phyloP scores from a whole-genome alignment of 2,113 vertebrate species.

The Semnornis frantzii region DNA sequence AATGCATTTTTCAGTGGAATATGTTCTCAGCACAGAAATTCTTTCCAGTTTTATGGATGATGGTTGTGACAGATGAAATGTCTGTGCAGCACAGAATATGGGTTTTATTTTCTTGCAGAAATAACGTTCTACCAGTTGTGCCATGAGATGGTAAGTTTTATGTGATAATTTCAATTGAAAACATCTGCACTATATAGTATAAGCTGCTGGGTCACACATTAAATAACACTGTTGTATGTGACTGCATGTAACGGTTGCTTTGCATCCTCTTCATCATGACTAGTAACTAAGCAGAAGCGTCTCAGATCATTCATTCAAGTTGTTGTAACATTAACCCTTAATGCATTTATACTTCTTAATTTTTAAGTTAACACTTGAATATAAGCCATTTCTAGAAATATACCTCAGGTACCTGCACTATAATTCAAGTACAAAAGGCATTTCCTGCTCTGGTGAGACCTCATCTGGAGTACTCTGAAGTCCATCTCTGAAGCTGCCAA shows the following conservation, averaged over 20 bases:
- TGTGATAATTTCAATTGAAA: constrained; percentile 38
- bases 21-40: constrained; percentile 1
- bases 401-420: not conserved
- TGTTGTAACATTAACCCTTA: constrained; percentile 22
- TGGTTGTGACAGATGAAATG: constrained; percentile 32
- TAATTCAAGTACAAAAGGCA: not conserved
- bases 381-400: not conserved
- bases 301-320: not conserved
- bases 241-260: not conserved
- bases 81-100: not conserved
- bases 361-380: not conserved
- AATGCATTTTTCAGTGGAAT: not conserved
- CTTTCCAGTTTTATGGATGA: constrained; percentile 41
- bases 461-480: too few species aligned
- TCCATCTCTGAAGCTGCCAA: too few species aligned
- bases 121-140: constrained; percentile 17
- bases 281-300: not conserved
- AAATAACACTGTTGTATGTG: constrained; percentile 40
- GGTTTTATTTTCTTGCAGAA: constrained; percentile 53
- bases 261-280: not conserved
- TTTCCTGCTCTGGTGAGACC: not conserved
- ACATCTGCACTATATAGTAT: constrained; percentile 44
- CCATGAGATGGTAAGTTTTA: constrained; percentile 47
- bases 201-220: constrained; percentile 27
- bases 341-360: not conserved